A percentile compares a stretch with the other conserved stretches of the same genome.
Evolutionary conservation across 1,140 invertebrate genomes (phyloP).

Genomic region (Thaumetopoea pityocampa): DNA sequence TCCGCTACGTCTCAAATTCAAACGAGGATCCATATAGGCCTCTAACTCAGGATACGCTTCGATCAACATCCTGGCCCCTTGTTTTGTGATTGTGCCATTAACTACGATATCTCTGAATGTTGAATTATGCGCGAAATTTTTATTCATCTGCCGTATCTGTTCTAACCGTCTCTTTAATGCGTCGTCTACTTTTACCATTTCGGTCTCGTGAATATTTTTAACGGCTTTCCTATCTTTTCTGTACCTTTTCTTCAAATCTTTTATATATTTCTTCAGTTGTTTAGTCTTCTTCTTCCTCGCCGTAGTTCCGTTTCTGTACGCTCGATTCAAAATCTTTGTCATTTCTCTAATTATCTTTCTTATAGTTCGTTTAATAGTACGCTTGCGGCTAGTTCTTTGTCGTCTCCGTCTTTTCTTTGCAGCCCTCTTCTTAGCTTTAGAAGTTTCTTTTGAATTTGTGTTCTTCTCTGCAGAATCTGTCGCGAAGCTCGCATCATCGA

Average conservation of each 20-base stretch:
- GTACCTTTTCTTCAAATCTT: constrained; percentile 47
- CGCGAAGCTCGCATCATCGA: constrained; percentile 38
- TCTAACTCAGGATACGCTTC: constrained; percentile 43
- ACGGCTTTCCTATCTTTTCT: constrained; percentile 44
- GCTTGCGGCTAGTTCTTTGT: constrained; percentile 41
- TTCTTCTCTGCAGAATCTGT: constrained; percentile 45
- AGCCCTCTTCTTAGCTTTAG: constrained; percentile 19
- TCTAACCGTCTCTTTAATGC: constrained; percentile 33
- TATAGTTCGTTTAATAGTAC: constrained; percentile 47
- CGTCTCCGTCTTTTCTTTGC: constrained; percentile 34
- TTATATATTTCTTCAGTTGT: constrained; percentile 53
- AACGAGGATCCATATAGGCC: constrained; percentile 17
- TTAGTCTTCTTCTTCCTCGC: constrained; percentile 48
- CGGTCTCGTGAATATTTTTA: constrained; percentile 43
- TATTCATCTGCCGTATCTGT: constrained; percentile 40
- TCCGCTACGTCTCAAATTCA: constrained; percentile 1
- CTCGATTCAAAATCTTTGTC: constrained; percentile 42
- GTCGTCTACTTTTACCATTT: constrained; percentile 44
- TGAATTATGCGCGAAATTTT: constrained; percentile 36
- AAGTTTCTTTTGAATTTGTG: constrained; percentile 29
- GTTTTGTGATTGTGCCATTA: constrained; percentile 40
- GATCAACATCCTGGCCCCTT: constrained; percentile 32
- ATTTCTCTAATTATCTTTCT: constrained; percentile 50
- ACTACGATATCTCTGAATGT: constrained; percentile 51
- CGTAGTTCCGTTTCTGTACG: constrained; percentile 45